phyloP scores from a whole-genome alignment of 2,797 vertebrate species.

The Cyclopterus lumpus region DNA sequence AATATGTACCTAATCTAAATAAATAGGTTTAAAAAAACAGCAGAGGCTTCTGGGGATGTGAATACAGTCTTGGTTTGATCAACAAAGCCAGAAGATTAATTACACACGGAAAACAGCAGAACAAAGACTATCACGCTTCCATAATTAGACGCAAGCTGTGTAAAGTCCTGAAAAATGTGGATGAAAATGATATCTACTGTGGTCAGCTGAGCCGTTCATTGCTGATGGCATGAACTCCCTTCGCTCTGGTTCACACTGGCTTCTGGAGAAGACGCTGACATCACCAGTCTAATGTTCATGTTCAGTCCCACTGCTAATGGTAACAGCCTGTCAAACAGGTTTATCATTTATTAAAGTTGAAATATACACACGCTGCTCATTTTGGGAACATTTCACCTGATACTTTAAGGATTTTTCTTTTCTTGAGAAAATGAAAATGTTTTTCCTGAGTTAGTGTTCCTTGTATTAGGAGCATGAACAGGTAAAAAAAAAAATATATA shows the following conservation, averaged over 20 bases:
- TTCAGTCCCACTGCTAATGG: conserved; percentile 14
- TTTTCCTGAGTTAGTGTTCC: not conserved
- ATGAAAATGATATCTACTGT: conserved; percentile 23
- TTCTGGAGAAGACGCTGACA: conserved; percentile 25
- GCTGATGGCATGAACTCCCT: conserved; percentile 32
- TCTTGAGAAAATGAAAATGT: not conserved
- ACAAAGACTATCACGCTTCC: conserved; percentile 59
- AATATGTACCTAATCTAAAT: conserved; percentile 24
- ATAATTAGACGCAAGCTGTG: conserved; percentile 61
- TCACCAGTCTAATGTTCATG: conserved; percentile 33
- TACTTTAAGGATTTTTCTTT: conserved; percentile 7
- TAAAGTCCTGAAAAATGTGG: conserved; percentile 29
- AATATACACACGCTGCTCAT: conserved; percentile 1
- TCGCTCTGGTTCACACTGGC: not conserved
- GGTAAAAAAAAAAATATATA: no score
- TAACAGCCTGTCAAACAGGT: conserved; percentile 4
- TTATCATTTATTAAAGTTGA: conserved; percentile 2
- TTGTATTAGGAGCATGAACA: not conserved
- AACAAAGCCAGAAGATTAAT: conserved; percentile 58
- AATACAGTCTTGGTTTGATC: conserved; percentile 51
- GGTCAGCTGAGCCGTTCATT: conserved; percentile 49
- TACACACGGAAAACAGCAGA: conserved; percentile 51
- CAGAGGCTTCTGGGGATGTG: not conserved
- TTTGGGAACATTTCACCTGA: conserved; percentile 15
- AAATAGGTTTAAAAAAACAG: conserved; percentile 26